phyloP scores from a whole-genome alignment of 2,888 invertebrate species.

The Apodemia mormo region DNA sequence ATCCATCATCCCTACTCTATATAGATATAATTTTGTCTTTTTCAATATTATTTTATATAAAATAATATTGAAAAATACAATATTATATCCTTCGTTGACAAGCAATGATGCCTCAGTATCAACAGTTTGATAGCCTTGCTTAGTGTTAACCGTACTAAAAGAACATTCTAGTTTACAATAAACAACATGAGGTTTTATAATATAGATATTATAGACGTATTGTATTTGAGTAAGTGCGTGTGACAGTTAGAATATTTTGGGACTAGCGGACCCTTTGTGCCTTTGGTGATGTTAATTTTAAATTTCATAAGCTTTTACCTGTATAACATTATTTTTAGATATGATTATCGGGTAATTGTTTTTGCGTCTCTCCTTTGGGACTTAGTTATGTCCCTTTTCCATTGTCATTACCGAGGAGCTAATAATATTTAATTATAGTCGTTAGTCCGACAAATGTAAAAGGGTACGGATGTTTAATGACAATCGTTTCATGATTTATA shows the following conservation, averaged over 20 bases:
- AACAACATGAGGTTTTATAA: too few relatives aligned
- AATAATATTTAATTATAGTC: slow-evolving; percentile 20
- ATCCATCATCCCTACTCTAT: too few relatives aligned
- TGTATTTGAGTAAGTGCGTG: too few relatives aligned
- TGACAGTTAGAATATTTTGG: background rate
- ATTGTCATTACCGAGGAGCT: slow-evolving; percentile 15
- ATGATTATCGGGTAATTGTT: background rate
- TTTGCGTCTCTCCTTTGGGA: slow-evolving; percentile 6
- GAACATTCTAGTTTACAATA: too few relatives aligned
- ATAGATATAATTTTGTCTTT: too few relatives aligned
- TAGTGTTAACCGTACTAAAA: too few relatives aligned
- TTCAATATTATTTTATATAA: too few relatives aligned
- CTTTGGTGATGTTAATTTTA: background rate
- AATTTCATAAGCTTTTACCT: background rate
- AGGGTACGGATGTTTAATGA: slow-evolving; percentile 16
- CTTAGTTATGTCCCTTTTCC: slow-evolving; percentile 11
- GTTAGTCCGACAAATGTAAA: slow-evolving; percentile 10
- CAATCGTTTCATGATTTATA: slow-evolving; percentile 15
- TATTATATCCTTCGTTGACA: too few relatives aligned
- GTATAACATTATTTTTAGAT: background rate
- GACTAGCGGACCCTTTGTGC: background rate
- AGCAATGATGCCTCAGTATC: too few relatives aligned
- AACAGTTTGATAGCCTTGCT: too few relatives aligned
- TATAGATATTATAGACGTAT: too few relatives aligned
- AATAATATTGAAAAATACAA: too few relatives aligned